Evolutionary conservation across 1,140 invertebrate genomes (phyloP).

Genomic region (Drosophila saltans): DNA sequence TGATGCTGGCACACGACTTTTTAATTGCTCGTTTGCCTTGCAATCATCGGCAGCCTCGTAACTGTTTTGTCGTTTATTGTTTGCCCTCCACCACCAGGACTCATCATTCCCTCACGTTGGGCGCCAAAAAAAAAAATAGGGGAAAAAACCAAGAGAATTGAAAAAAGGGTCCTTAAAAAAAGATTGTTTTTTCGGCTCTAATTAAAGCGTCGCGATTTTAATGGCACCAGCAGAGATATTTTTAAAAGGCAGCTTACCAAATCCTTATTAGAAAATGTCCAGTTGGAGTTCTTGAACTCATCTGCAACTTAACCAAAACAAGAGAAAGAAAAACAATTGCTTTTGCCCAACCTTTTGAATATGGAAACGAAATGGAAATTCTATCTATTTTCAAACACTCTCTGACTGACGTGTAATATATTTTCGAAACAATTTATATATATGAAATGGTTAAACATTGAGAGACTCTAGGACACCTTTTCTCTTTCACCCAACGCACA

Average conservation of each 20-base stretch:
- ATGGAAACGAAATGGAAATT: slow-evolving; percentile 4
- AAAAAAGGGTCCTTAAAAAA: slow-evolving; percentile 18
- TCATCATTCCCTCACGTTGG: slow-evolving; percentile 6
- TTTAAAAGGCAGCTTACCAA: slow-evolving; percentile 1
- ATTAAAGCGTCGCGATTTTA: slow-evolving; percentile 62
- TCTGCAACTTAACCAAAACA: slow-evolving; percentile 10
- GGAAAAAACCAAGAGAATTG: background rate
- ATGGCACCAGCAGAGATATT: slow-evolving; percentile 30
- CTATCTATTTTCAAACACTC: slow-evolving; percentile 54
- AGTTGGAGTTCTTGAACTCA: slow-evolving; percentile 6
- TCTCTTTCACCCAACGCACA: slow-evolving; percentile 3
- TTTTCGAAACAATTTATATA: slow-evolving; percentile 10
- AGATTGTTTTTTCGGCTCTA: slow-evolving; percentile 23
- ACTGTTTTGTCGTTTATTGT: slow-evolving; percentile 75
- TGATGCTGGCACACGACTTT: slow-evolving; percentile 59
- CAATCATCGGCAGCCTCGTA: slow-evolving; percentile 72
- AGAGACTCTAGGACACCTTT: background rate
- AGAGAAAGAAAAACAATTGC: slow-evolving; percentile 27
- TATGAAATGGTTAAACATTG: slow-evolving; percentile 14
- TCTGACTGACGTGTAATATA: slow-evolving; percentile 54
- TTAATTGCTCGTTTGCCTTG: slow-evolving; percentile 78
- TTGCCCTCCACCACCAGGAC: slow-evolving; percentile 16
- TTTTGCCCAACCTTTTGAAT: background rate
- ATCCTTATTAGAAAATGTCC: background rate
- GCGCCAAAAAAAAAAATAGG: background rate